A percentile compares a stretch with the other conserved stretches of the same genome.
Evolutionary conservation across 64 coral and sea anemone species (phyloP).

Genomic region (Platygyra sinensis): DNA sequence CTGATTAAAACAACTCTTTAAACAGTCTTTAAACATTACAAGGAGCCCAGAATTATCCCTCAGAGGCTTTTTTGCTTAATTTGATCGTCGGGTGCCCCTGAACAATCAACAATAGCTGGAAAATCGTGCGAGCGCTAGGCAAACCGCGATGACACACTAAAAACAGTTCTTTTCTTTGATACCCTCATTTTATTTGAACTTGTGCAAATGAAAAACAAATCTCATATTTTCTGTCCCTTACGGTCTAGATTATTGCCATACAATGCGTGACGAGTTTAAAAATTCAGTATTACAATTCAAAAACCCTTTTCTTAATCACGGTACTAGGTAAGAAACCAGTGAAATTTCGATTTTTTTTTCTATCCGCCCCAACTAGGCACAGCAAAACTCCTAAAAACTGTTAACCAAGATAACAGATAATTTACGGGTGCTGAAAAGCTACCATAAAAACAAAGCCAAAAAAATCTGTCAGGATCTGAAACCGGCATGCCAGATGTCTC

Average conservation of each 20-base stretch:
- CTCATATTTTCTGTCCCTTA: background rate
- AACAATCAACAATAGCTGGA: too few species aligned
- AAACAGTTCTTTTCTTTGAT: background rate
- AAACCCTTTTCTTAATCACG: background rate
- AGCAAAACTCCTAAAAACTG: too few species aligned
- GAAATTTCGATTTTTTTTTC: too few species aligned
- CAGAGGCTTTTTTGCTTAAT: too few species aligned
- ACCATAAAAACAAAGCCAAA: background rate
- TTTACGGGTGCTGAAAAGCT: background rate
- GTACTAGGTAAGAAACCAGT: too few species aligned
- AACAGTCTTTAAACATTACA: too few species aligned
- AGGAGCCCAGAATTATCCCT: too few species aligned
- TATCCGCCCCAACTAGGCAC: too few species aligned
- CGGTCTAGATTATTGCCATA: background rate
- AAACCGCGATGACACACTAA: background rate
- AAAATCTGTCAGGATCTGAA: background rate
- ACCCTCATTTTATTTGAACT: constrained; percentile 5
- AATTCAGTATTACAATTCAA: background rate
- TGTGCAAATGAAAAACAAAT: background rate
- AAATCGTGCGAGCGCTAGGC: too few species aligned
- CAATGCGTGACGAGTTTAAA: background rate
- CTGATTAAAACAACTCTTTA: too few species aligned
- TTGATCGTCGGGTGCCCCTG: too few species aligned
- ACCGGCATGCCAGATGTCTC: background rate
- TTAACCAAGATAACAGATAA: too few species aligned